Evolutionary conservation across 2,888 invertebrate genomes (phyloP), one percentile per base, ranked within the genome.

Genomic region (Pyrrhosoma nymphula): DNA sequence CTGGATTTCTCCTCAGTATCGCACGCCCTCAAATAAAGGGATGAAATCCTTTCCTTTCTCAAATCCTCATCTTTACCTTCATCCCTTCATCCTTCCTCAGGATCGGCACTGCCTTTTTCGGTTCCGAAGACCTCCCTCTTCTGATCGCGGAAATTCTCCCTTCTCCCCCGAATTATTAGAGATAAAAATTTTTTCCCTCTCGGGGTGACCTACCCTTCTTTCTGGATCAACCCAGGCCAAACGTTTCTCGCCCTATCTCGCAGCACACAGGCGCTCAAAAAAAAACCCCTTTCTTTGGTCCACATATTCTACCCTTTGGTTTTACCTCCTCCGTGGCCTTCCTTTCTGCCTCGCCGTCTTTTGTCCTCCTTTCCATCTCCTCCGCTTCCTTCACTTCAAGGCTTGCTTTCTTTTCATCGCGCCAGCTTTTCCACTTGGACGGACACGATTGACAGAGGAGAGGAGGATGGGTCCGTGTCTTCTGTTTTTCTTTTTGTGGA

Each of bases 341-440:
- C 16, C 30, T 82, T 35, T 35, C 26, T 82, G 14, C 82, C 35
- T 82, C 1, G 16, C 3, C 30, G 30, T 35, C 26, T 82, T 82
- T 69, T 93, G 20, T 23, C 47, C 63, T 69, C 20, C 39, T 39
- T 23, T 55, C 16, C 93, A 60, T 93, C 75, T 69, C 39, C 35
- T 35, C 60, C 63, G 47, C 3, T 12, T 47, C n/a, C 89, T 20
- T 88, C 39, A 55, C 26, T 14, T 23, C 26, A 3, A 14, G 2
- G 14, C n/a, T 93, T 47, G 60, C 63, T 39, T 18, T 69, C 63
- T 69, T 69, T 93, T 75, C 93, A 93, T 93, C 93, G 93, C 69
- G 35, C 69, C 69, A 93, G 93, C 69, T 93, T 93, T 93, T 93
- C 69, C 93, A 93, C 93, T 93, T 47, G 63, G 47, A 75, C 47